Evolutionary conservation across 2,113 vertebrate species (phyloP).

Genomic region (Nothoprocta pentlandii): DNA sequence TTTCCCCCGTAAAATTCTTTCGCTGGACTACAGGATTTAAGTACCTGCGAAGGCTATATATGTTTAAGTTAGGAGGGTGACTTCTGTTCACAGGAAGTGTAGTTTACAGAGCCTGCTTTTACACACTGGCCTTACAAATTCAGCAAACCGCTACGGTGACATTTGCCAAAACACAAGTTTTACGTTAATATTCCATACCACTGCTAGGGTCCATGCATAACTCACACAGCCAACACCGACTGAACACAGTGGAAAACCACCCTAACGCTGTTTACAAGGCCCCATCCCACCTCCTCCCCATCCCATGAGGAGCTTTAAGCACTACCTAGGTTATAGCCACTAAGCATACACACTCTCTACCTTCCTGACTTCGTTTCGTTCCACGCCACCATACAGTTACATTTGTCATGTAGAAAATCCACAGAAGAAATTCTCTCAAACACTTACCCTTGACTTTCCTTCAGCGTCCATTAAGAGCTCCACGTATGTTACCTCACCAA

Average conservation of each 20-base stretch:
- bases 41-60: constrained; percentile 60
- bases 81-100: constrained; percentile 58
- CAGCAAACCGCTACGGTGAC: constrained; percentile 78
- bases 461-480: constrained; percentile 99
- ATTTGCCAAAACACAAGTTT: constrained; percentile 76
- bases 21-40: constrained; percentile 62
- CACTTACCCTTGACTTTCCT: constrained; percentile 99
- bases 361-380: constrained; percentile 75
- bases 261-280: constrained; percentile 63
- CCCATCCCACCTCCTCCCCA: constrained; percentile 72
- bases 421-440: constrained; percentile 89
- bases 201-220: constrained; percentile 72
- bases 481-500: constrained; percentile 99
- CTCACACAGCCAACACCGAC: constrained; percentile 79
- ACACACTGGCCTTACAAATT: constrained; percentile 78
- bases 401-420: constrained; percentile 84
- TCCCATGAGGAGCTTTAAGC: constrained; percentile 58
- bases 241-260: constrained; percentile 69
- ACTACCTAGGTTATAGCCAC: constrained; percentile 60
- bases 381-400: constrained; percentile 80
- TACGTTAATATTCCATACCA: constrained; percentile 73
- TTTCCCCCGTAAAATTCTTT: constrained; percentile 49
- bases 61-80: constrained; percentile 48
- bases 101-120: constrained; percentile 72
- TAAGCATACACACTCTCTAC: constrained; percentile 74